A percentile compares a stretch with the other conserved stretches of the same genome.
Evolutionary conservation across 2,113 vertebrate genomes (phyloP).

Genomic region (mouse (Mus musculus)): GRCm39 chr14:31279501-31280000

Average conservation of each 20-base stretch:
- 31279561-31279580: fast-evolving
- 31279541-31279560: neutral
- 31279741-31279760: conserved; percentile 69
- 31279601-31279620: neutral
- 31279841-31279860: conserved; percentile 19
- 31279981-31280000: conserved; percentile 11
- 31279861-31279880: conserved; percentile 29
- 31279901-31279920: conserved; percentile 30
- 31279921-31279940: conserved; percentile 33
- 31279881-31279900: neutral
- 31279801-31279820: neutral
- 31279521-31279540: neutral
- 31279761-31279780: conserved; percentile 67
- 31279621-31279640: neutral
- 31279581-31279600: neutral
- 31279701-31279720: neutral
- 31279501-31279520: neutral
- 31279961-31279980: conserved; percentile 53
- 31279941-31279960: conserved; percentile 66
- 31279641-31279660: neutral
- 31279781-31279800: conserved; percentile 63
- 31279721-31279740: neutral
- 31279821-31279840: conserved; percentile 47
- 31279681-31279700: no score
- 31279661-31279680: neutral